Evolutionary conservation across 1,140 invertebrate species (phyloP).

Genomic region (Matsumurasca onukii): DNA sequence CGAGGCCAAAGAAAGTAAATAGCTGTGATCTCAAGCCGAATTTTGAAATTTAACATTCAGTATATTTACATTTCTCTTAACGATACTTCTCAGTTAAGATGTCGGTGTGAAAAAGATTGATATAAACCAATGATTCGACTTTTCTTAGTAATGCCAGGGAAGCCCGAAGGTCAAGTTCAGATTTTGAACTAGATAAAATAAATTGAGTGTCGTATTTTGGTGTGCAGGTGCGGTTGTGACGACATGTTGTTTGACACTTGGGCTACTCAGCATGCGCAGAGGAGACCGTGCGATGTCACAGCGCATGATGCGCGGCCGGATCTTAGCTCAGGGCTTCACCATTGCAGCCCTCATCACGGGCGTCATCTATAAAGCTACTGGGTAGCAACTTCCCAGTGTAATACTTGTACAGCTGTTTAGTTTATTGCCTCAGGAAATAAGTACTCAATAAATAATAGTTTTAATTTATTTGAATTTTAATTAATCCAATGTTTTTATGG

Average conservation of each 20-base stretch:
- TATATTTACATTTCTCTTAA: not conserved
- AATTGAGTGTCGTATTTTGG: slow-evolving; percentile 14
- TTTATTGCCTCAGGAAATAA: not conserved
- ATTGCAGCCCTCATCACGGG: slow-evolving; percentile 68
- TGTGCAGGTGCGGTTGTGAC: slow-evolving; percentile 71
- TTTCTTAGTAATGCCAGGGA: not conserved
- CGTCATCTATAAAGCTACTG: slow-evolving; percentile 1
- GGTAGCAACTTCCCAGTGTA: not conserved
- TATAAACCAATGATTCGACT: not conserved
- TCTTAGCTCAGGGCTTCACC: slow-evolving; percentile 80
- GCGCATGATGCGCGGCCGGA: slow-evolving; percentile 80
- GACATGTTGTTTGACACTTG: slow-evolving; percentile 63
- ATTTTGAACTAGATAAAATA: too few relatives aligned
- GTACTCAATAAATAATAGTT: not conserved
- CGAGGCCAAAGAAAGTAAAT: too few relatives aligned
- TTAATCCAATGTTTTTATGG: not conserved
- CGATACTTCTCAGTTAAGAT: not conserved
- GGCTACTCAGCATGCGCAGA: slow-evolving; percentile 61
- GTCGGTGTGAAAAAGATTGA: too few relatives aligned
- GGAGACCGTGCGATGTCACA: slow-evolving; percentile 72
- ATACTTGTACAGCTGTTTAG: not conserved
- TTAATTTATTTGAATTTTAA: not conserved
- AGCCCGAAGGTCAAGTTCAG: not conserved
- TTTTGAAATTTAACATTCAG: not conserved
- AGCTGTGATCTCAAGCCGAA: too few relatives aligned